Base-by-base conservation (phyloP, 1,140 invertebrate species). In the Cheumatopsyche charites region DNA sequence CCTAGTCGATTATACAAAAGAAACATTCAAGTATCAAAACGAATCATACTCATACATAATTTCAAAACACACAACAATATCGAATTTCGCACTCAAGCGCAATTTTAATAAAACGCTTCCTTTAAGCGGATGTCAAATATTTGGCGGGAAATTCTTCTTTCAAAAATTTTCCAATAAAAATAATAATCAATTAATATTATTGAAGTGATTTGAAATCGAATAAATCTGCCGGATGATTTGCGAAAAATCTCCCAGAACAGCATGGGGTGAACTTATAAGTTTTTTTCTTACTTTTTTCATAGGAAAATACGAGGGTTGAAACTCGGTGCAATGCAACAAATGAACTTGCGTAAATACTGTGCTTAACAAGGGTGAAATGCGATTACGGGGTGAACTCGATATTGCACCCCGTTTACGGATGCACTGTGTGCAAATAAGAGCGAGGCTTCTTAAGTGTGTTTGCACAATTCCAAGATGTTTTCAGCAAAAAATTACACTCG, bases 291-390 rank as follows among this genome's bases (percentile, higher is more conserved):
- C 9, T 36, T 36, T 36, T 36, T 36, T 36, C 29, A 4, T 36
- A 9, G 49, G 15, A 23, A 7, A n/a, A 63, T 2, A 13, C 47
- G 25, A 47, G 29, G 12, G 55, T 23, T 1, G 49, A 42, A n/a
- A 41, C 55, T 17, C 69, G 29, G 9, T 3, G 29, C 29, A 36
- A n/a, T n/a, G n/a, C 29, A 49, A 65, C 26, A 71, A 71, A 71
- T 71, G 69, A 71, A 71, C 69, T 47, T 52, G 69, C 69, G 69
- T 71, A 71, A 71, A 71, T 71, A 71, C 62, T 71, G 58, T 63
- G 62, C 69, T 65, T 71, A 71, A 71, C 69, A 71, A 71, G 69
- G 69, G 69, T 71, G 61, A 71, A 71, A 71, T 71, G 61, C 69
- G 69, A 71, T 70, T 70, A 70, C 36, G 11, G n/a, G n/a, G 25